A percentile compares a stretch with the other conserved stretches of the same genome.
Conservation (phyloP, 2,888 invertebrate species). For the Melanchra persicariae region DNA sequence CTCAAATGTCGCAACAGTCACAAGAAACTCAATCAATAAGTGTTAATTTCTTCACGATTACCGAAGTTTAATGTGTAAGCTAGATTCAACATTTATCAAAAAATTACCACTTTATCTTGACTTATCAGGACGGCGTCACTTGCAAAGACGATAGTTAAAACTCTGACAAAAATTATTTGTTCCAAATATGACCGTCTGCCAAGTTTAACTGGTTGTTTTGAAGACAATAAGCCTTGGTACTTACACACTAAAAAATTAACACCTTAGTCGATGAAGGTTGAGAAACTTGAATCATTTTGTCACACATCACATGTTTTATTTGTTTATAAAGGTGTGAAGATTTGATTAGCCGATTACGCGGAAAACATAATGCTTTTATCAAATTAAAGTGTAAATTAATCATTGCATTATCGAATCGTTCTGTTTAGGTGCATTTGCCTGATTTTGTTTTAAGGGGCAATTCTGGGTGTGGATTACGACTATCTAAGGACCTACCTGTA, state of each 20-base stretch:
- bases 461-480: conserved; percentile 9
- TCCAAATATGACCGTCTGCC: neutral
- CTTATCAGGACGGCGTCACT: neutral
- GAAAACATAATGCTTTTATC: conserved; percentile 55
- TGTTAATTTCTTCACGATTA: conserved; percentile 64
- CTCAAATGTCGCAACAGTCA: conserved; percentile 49
- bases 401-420: conserved; percentile 29
- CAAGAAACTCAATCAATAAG: conserved; percentile 51
- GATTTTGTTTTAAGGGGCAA: conserved; percentile 13
- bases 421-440: conserved; percentile 5
- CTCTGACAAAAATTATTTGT: neutral
- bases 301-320: conserved; percentile 45
- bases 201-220: conserved; percentile 34
- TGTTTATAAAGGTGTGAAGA: conserved; percentile 48
- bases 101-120: conserved; percentile 17
- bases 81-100: conserved; percentile 75
- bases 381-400: conserved; percentile 50
- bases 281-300: conserved; percentile 55
- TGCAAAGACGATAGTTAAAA: neutral
- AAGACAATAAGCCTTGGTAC: conserved; percentile 77
- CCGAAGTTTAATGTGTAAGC: conserved; percentile 57
- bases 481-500: neutral
- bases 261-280: conserved; percentile 69
- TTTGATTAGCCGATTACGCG: conserved; percentile 59
- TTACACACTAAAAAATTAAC: conserved; percentile 82